Evolutionary conservation across 2,113 vertebrate genomes (phyloP).

Genomic region (Proterorhinus semilunaris): DNA sequence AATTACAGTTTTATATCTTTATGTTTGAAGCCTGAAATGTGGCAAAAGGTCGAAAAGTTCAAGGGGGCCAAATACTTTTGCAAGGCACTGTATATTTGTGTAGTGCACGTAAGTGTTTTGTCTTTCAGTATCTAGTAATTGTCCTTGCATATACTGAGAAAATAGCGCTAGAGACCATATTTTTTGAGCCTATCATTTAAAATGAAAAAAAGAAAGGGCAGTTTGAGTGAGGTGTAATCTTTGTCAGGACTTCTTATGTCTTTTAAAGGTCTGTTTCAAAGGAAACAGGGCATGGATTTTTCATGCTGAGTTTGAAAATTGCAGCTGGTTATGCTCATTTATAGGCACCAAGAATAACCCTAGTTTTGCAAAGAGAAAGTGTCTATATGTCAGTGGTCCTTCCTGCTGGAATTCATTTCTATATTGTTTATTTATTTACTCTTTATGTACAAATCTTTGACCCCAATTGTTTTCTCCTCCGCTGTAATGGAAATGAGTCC

Average conservation of each 20-base stretch:
- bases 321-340: neutral
- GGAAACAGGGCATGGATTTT: neutral
- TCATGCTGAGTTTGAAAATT: neutral
- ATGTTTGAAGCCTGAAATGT: too few relatives aligned
- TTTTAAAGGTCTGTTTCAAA: constrained; percentile 9
- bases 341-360: too few relatives aligned
- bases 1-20: too few relatives aligned
- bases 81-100: too few relatives aligned
- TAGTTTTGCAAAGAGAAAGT: neutral
- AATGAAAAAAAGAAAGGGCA: constrained; percentile 2
- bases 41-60: too few relatives aligned
- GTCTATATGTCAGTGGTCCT: neutral
- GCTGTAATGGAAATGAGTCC: too few relatives aligned
- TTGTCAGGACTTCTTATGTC: neutral
- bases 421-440: too few relatives aligned
- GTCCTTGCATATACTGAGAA: neutral
- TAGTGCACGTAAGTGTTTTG: too few relatives aligned
- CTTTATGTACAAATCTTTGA: too few relatives aligned
- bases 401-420: neutral
- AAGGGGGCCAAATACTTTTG: too few relatives aligned
- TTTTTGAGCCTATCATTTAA: neutral
- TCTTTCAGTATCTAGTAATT: neutral
- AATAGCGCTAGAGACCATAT: too few relatives aligned
- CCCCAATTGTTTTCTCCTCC: too few relatives aligned
- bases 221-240: neutral